phyloP scores from a whole-genome alignment of 2,113 vertebrate genomes.

The Brachypodius melanocephalos region DNA sequence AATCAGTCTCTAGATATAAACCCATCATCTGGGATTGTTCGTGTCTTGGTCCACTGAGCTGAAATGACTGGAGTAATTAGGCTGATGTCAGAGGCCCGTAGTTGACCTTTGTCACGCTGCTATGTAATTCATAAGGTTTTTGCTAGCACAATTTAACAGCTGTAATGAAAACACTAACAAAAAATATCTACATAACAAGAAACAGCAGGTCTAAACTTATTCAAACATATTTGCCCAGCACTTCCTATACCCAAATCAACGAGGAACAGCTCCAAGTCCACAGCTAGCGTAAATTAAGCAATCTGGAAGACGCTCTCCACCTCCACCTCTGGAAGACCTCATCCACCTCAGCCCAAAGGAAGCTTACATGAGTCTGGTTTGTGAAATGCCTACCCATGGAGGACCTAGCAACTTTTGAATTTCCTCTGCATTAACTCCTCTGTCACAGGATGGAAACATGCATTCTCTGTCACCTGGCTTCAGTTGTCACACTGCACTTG shows the following conservation, averaged over 20 bases:
- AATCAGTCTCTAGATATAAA: background rate
- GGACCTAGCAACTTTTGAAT: background rate
- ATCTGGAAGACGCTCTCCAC: background rate
- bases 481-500: background rate
- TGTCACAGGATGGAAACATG: background rate
- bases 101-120: background rate
- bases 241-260: fast-evolving
- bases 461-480: background rate
- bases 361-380: background rate
- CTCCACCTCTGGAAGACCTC: background rate
- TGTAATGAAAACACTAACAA: background rate
- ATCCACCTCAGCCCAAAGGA: background rate
- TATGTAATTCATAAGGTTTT: background rate
- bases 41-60: background rate
- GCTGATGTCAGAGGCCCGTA: background rate
- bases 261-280: background rate
- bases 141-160: background rate
- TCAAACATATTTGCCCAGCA: background rate
- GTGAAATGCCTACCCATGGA: background rate
- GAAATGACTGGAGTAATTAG: background rate
- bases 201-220: background rate
- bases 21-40: background rate
- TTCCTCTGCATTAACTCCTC: background rate
- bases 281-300: background rate
- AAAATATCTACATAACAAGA: background rate